Evolutionary conservation across 2,113 vertebrate species (phyloP).

Genomic region (Melanotaenia duboulayi): DNA sequence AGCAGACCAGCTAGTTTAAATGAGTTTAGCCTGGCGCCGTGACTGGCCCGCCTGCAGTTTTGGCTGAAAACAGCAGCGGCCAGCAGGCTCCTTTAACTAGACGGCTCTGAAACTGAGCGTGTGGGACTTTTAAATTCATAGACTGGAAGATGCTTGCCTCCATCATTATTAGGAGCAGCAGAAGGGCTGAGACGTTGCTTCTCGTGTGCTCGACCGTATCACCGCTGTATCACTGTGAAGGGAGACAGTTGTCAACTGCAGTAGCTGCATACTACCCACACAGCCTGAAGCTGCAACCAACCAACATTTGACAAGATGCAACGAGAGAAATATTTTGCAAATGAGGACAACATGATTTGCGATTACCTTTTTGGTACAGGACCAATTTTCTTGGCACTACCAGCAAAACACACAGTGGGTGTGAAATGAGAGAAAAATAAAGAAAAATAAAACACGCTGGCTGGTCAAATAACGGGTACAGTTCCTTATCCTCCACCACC

Average conservation of each 20-base stretch:
- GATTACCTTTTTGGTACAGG: not conserved
- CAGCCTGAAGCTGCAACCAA: not conserved
- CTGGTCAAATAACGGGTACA: conserved; percentile 1
- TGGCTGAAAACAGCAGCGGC: conserved; percentile 30
- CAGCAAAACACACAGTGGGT: not conserved
- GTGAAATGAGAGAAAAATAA: not conserved
- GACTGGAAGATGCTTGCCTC: conserved; percentile 21
- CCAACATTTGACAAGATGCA: conserved; percentile 1
- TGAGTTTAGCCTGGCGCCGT: conserved; percentile 36
- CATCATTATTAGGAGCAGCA: conserved; percentile 30
- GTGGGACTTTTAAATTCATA: conserved; percentile 38
- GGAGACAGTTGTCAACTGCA: conserved; percentile 36
- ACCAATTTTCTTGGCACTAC: not conserved
- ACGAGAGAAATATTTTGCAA: not conserved
- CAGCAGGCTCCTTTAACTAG: conserved; percentile 28
- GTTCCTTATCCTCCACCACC: conserved; percentile 22
- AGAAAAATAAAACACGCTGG: not conserved
- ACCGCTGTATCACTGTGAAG: conserved; percentile 32
- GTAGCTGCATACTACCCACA: not conserved
- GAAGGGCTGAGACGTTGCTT: conserved; percentile 26
- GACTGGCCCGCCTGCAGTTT: conserved; percentile 54
- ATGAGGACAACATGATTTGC: not conserved
- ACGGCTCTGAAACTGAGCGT: conserved; percentile 11
- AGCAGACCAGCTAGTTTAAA: conserved; percentile 40
- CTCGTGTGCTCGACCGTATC: conserved; percentile 42